These are phyloP conservation scores for Melipona quadrifasciata DNA, from an alignment of 1,140 invertebrate genomes.

Conservation along the genomic window DNA sequence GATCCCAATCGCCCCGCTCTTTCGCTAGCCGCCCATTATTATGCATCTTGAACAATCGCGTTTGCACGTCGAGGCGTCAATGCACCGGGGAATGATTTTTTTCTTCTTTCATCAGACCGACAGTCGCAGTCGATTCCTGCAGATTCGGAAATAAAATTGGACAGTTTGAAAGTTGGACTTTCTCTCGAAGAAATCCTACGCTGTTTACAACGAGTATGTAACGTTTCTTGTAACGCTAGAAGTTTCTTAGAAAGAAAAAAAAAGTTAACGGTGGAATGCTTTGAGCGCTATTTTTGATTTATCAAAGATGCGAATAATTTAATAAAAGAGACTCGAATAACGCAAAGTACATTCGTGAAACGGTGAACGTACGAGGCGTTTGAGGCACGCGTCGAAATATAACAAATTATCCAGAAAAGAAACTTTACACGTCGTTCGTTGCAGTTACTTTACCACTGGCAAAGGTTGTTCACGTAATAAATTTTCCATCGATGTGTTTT, in stretches of 20 bases:
- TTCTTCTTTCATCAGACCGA: not conserved
- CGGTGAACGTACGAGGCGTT: not conserved
- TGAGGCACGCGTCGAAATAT: not conserved
- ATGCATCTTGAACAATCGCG: slow-evolving; percentile 49
- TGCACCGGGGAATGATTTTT: slow-evolving; percentile 43
- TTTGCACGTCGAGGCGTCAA: slow-evolving; percentile 53
- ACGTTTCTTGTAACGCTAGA: no score
- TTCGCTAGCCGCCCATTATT: slow-evolving; percentile 46
- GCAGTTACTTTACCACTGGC: not conserved
- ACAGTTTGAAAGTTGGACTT: slow-evolving; percentile 13
- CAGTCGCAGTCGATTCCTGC: not conserved
- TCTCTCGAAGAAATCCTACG: not conserved
- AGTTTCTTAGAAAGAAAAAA: not conserved
- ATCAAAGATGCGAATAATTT: not conserved
- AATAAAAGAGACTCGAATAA: not conserved
- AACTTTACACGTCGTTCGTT: not conserved
- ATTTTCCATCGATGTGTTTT: not conserved
- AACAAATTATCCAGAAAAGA: not conserved
- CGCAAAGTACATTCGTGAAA: not conserved
- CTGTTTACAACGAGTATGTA: not conserved
- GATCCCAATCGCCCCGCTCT: slow-evolving; percentile 51
- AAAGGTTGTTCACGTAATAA: slow-evolving; percentile 3
- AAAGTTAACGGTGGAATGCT: no score
- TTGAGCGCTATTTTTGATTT: not conserved
- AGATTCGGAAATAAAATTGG: not conserved